Base-by-base conservation (phyloP, 2,797 vertebrate genomes). In the Phalanger gymnotis region DNA sequence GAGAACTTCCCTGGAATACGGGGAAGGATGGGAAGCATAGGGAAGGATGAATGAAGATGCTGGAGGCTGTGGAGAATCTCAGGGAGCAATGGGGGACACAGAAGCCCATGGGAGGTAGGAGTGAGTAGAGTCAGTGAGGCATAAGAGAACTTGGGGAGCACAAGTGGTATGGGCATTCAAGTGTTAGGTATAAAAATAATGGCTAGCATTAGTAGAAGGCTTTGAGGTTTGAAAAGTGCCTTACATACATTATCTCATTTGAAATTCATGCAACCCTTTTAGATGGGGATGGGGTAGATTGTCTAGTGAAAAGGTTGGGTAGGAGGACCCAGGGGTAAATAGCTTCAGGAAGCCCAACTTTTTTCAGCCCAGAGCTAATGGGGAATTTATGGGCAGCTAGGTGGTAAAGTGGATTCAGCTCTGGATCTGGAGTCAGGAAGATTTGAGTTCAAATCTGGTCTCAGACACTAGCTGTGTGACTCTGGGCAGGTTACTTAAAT, bases 51-150 rank as follows among this genome's bases (percentile, higher is more conserved):
- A 90, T 14, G 13, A 34, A 54, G 12, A 9, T 90, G 13, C 28
- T 54, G 34, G 90, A 90, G 30, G 13, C 12, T 30, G 51, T 90
- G 16, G 34, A 34, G 28, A 34, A 54, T 31, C 53, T 14, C 47
- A 47, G 30, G 54, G 47, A 93, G 27, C 14, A 6, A 47, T 27
- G 34, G 31, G 0, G 9, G 6, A n/a, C 4, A 1, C 47, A 54
- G 52, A 90, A 47, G 52, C 19, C 19, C 28, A 1, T 73, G 31
- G 30, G 13, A 16, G 2, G n/a, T 34, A 53, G 66, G 54, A 92
- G n/a, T 0, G 30, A 25, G 19, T 53, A 10, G 4, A 5, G 2
- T n/a, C 16, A 22, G 9, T 14, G 12, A 9, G 27, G 10, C 54
- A 51, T 12, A 40, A 54, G 47, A 90, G 9, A 9, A 30, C 73